phyloP scores from a whole-genome alignment of 2,797 vertebrate species.

The Tenualosa thibaudeaui region DNA sequence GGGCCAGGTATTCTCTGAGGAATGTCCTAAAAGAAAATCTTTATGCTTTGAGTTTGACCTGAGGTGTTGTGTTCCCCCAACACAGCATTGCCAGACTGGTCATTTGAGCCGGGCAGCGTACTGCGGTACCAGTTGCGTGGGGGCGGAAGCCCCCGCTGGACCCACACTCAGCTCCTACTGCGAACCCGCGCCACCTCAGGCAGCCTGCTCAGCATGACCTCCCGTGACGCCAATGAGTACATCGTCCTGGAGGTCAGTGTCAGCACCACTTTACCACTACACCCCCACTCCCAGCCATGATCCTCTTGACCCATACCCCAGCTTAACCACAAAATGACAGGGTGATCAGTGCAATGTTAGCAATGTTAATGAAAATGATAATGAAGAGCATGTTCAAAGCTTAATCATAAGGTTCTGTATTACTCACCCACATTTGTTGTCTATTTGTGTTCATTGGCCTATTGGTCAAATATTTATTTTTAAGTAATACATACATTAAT shows the following conservation, averaged over 20 bases:
- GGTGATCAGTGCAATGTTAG: neutral
- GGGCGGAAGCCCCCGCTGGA: constrained; percentile 66
- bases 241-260: constrained; percentile 79
- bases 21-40: neutral
- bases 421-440: neutral
- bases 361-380: neutral
- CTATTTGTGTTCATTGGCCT: neutral
- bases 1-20: too few species aligned
- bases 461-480: too few species aligned
- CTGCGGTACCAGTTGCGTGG: constrained; percentile 77
- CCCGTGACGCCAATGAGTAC: constrained; percentile 67
- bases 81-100: constrained; percentile 83
- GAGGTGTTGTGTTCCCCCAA: neutral
- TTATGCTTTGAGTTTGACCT: neutral
- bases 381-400: neutral
- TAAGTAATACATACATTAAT: too few species aligned
- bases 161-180: constrained; percentile 77
- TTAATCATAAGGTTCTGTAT: neutral
- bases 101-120: constrained; percentile 77
- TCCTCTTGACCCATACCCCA: neutral
- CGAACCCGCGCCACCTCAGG: constrained; percentile 76
- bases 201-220: constrained; percentile 77
- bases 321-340: neutral
- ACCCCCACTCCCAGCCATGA: neutral
- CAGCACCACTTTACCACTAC: neutral